Percentiles rank a stretch among this genome's conserved stretches.
Evolutionary conservation across 2,113 vertebrate genomes (phyloP).

Genomic region (Mionectes macconnelli): DNA sequence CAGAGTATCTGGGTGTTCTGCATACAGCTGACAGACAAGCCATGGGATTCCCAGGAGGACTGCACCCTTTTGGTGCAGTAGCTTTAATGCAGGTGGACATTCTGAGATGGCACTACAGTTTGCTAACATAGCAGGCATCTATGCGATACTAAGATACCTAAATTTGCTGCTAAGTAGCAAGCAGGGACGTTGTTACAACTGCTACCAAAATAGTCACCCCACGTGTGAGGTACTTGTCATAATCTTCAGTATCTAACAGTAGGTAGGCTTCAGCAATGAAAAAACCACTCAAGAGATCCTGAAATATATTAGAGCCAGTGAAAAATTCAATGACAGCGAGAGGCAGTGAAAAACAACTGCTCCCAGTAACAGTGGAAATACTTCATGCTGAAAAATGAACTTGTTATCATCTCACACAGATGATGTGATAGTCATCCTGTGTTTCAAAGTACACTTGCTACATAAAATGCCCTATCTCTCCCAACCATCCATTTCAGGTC

Average conservation of each 20-base stretch:
- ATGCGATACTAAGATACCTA: neutral
- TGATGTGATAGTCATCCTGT: neutral
- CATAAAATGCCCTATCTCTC: neutral
- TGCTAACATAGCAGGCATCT: neutral
- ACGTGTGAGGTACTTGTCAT: neutral
- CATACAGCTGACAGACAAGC: neutral
- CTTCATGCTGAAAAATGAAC: slow-evolving; percentile 16
- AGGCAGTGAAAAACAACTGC: neutral
- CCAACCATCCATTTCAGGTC: neutral
- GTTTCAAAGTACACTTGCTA: neutral
- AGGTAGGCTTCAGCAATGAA: neutral
- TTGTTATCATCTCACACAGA: slow-evolving; percentile 3
- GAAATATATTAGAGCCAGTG: neutral
- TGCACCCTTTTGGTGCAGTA: neutral
- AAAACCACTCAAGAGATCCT: neutral
- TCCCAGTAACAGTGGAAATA: neutral
- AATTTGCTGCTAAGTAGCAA: neutral
- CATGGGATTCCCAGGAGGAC: neutral
- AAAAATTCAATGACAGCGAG: neutral
- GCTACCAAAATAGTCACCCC: neutral
- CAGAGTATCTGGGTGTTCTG: neutral
- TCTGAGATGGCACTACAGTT: neutral
- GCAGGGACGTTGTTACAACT: neutral
- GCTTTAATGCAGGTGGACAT: neutral
- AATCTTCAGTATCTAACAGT: neutral